Evolutionary conservation across 2,797 vertebrate genomes (phyloP).

Genomic region (Gobio occitaniae): DNA sequence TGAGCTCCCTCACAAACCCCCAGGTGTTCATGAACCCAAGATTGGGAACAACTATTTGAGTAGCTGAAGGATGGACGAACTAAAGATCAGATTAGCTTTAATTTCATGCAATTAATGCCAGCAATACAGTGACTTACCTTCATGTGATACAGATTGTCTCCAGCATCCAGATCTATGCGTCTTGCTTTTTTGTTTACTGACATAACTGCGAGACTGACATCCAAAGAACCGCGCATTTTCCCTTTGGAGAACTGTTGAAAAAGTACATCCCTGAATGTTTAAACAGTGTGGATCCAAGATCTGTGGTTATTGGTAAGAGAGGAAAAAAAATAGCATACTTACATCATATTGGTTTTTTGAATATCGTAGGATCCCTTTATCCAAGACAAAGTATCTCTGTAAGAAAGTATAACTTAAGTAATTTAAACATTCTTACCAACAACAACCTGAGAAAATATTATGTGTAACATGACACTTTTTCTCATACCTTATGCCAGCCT

Average conservation of each 20-base stretch:
- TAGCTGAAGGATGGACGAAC: not conserved
- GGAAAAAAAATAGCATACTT: slow-evolving; percentile 67
- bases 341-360: slow-evolving; percentile 89
- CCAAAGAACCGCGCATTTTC: slow-evolving; percentile 88
- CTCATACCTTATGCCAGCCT: slow-evolving; percentile 94
- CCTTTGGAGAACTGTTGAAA: slow-evolving; percentile 83
- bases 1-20: not conserved
- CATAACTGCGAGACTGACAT: slow-evolving; percentile 89
- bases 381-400: slow-evolving; percentile 91
- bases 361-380: slow-evolving; percentile 88
- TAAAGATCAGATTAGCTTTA: not conserved
- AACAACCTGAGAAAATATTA: not conserved
- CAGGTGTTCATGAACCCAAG: not conserved
- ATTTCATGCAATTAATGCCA: not conserved
- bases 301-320: not conserved
- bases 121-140: slow-evolving; percentile 79
- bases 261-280: not conserved
- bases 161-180: slow-evolving; percentile 90
- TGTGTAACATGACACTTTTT: not conserved
- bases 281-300: not conserved
- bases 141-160: slow-evolving; percentile 93
- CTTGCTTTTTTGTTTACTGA: slow-evolving; percentile 92
- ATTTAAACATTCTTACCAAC: not conserved
- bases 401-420: slow-evolving; percentile 31
- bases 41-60: not conserved